A percentile compares a stretch with the other conserved stretches of the same genome.
These are phyloP conservation scores for Diadema setosum DNA, from an alignment of 35 echinoderm and acorn worm species.

Conservation along the genomic window DNA sequence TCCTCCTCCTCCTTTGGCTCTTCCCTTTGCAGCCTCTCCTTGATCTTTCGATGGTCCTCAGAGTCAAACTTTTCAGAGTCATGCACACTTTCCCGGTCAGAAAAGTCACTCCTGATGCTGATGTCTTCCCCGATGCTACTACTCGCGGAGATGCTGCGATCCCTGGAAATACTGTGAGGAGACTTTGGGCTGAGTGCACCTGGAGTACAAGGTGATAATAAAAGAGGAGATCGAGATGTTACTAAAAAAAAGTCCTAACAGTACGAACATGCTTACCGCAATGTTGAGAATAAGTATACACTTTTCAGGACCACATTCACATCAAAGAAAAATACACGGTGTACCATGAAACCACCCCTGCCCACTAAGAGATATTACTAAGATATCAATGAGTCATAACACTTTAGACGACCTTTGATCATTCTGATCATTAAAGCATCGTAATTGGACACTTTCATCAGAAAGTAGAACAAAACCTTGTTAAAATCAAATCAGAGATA, in stretches of 20 bases:
- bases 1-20: background rate
- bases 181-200: constrained; percentile 35
- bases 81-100: background rate
- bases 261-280: too few relatives aligned
- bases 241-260: background rate
- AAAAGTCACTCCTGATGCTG: constrained; percentile 48
- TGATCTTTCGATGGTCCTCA: background rate
- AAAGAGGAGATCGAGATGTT: background rate
- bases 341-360: too few relatives aligned
- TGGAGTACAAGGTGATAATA: background rate
- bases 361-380: too few relatives aligned
- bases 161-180: background rate
- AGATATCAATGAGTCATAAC: too few relatives aligned
- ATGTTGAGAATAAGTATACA: too few relatives aligned
- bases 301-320: too few relatives aligned
- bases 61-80: constrained; percentile 29
- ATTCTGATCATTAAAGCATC: too few relatives aligned
- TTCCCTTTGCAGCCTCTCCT: background rate
- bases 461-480: too few relatives aligned
- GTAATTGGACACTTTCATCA: too few relatives aligned
- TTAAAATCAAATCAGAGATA: too few relatives aligned
- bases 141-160: constrained; percentile 51
- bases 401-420: too few relatives aligned
- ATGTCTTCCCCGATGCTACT: constrained; percentile 66
- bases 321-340: background rate